phyloP scores from a whole-genome alignment of 2,888 invertebrate genomes.

The Arctia plantaginis region DNA sequence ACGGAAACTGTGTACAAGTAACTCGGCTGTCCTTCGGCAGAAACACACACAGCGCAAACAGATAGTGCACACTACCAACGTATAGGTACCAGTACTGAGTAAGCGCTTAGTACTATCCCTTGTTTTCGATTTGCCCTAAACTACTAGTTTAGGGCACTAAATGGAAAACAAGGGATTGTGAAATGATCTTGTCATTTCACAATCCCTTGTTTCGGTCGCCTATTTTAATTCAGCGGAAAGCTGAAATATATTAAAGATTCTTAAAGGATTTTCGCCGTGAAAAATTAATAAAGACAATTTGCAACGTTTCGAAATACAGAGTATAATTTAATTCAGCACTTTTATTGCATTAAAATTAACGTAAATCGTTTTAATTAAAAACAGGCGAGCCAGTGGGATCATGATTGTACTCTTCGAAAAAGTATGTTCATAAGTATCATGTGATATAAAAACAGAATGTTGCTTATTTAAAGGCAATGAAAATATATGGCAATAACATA shows the following conservation, averaged over 20 bases:
- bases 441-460: constrained; percentile 35
- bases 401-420: neutral
- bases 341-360: neutral
- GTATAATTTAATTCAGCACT: neutral
- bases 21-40: constrained; percentile 75
- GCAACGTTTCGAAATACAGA: neutral
- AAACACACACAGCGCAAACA: constrained; percentile 29
- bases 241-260: constrained; percentile 41
- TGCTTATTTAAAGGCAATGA: constrained; percentile 58
- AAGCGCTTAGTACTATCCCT: no score
- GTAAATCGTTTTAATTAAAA: neutral
- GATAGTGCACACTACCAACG: constrained; percentile 19
- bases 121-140: neutral
- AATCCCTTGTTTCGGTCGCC: constrained; percentile 51
- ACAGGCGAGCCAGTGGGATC: neutral
- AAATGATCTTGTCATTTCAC: no score
- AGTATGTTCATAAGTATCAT: neutral
- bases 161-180: no score
- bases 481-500: constrained; percentile 71
- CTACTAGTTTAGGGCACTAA: no score
- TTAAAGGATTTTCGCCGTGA: constrained; percentile 31
- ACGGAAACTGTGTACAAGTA: constrained; percentile 85
- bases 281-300: constrained; percentile 16
- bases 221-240: constrained; percentile 55
- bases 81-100: neutral